Conservation (phyloP, 2,113 vertebrate species). For the Corydoras maculifer region DNA sequence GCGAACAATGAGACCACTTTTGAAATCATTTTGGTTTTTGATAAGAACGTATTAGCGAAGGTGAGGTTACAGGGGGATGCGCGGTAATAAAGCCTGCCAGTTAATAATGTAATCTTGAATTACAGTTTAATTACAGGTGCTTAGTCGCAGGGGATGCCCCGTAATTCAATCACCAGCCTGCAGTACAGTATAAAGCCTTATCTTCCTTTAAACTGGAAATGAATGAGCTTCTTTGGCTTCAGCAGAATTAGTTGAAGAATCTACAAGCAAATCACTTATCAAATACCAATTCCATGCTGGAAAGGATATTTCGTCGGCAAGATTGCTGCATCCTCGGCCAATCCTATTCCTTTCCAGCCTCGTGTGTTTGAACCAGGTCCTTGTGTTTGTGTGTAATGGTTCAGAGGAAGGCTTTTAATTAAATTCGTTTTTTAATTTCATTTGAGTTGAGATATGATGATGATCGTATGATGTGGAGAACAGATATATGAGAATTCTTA, state of each 20-base stretch:
- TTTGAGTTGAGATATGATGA: too few species aligned
- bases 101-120: slow-evolving; percentile 74
- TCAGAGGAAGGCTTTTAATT: too few species aligned
- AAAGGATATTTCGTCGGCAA: too few species aligned
- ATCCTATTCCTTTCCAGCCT: too few species aligned
- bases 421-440: too few species aligned
- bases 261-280: neutral
- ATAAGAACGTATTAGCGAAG: slow-evolving; percentile 80
- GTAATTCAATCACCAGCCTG: slow-evolving; percentile 69
- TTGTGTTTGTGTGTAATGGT: too few species aligned
- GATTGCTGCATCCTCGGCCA: too few species aligned
- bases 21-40: slow-evolving; percentile 61
- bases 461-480: too few species aligned
- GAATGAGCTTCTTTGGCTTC: slow-evolving; percentile 53
- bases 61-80: slow-evolving; percentile 68
- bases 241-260: slow-evolving; percentile 16
- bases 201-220: slow-evolving; percentile 60
- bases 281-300: neutral
- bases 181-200: slow-evolving; percentile 60
- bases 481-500: too few species aligned
- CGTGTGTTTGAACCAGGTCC: too few species aligned
- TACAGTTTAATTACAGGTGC: slow-evolving; percentile 65
- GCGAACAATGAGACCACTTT: slow-evolving; percentile 53
- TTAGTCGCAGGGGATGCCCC: slow-evolving; percentile 61
- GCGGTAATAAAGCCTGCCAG: slow-evolving; percentile 63